Percentiles rank a stretch among this genome's conserved stretches.
These are phyloP conservation scores for Galerucella calmariensis DNA, from an alignment of 2,888 invertebrate species.

Conservation along the genomic window DNA sequence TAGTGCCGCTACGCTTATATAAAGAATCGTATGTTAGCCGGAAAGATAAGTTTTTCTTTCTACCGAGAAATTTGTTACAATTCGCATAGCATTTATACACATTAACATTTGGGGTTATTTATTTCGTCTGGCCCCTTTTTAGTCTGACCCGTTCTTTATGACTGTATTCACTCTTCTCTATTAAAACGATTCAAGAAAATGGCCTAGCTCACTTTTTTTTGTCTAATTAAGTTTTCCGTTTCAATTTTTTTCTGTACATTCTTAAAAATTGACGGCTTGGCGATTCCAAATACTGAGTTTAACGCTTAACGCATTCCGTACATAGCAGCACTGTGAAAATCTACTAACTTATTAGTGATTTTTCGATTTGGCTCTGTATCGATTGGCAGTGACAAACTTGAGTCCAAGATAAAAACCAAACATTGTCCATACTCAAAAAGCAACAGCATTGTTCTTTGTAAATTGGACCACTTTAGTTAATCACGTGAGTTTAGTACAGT, in stretches of 20 bases:
- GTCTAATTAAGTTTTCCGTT: neutral
- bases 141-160: constrained; percentile 60
- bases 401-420: no score
- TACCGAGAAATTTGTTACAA: constrained; percentile 65
- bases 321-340: no score
- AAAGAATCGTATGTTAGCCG: constrained; percentile 41
- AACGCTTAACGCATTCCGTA: no score
- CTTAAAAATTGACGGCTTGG: neutral
- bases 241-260: neutral
- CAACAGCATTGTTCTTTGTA: no score
- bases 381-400: no score
- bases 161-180: constrained; percentile 54
- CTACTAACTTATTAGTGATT: no score
- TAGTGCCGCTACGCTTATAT: constrained; percentile 38
- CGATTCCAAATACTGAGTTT: no score
- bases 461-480: no score
- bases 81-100: constrained; percentile 64
- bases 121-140: constrained; percentile 64
- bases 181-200: constrained; percentile 42
- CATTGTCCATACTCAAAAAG: no score
- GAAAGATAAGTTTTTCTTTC: constrained; percentile 63
- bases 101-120: constrained; percentile 64
- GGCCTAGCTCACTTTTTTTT: constrained; percentile 5
- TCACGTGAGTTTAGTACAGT: no score
- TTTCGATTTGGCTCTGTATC: no score